These are phyloP conservation scores for Empidonax alnorum DNA, from an alignment of 2,113 vertebrate genomes.

Conservation along the genomic window DNA sequence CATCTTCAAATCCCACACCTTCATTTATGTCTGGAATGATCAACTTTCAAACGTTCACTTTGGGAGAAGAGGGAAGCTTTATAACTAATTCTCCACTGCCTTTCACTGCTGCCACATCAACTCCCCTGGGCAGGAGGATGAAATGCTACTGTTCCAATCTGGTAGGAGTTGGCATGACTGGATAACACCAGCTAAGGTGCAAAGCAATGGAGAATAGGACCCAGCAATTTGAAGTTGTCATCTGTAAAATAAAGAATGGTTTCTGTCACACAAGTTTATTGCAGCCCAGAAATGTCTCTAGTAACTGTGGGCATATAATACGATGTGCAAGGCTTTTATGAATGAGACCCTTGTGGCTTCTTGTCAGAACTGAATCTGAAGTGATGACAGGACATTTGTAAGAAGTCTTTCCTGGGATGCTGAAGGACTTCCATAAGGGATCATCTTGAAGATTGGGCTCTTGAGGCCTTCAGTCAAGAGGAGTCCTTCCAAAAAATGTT, in stretches of 20 bases:
- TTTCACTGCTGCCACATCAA: conserved; percentile 25
- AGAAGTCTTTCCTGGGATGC: conserved; percentile 47
- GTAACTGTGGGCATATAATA: conserved; percentile 57
- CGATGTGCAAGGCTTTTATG: conserved; percentile 64
- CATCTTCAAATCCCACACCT: neutral
- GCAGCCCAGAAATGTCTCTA: conserved; percentile 61
- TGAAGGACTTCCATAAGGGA: conserved; percentile 64
- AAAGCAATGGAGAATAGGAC: conserved; percentile 7
- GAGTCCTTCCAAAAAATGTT: conserved; percentile 56
- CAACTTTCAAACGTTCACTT: neutral
- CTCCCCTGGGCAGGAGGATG: conserved; percentile 13
- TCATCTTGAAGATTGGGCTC: conserved; percentile 48
- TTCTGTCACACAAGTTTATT: conserved; percentile 64
- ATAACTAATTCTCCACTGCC: conserved; percentile 31
- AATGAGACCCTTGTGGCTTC: conserved; percentile 68
- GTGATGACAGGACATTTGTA: conserved; percentile 69
- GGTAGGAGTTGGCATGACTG: neutral
- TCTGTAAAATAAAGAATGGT: conserved; percentile 51
- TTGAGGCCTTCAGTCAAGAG: conserved; percentile 25
- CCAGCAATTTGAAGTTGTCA: conserved; percentile 46
- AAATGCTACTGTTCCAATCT: neutral
- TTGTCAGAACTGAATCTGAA: conserved; percentile 72
- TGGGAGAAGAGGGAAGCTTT: neutral
- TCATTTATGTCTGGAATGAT: neutral
- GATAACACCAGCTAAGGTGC: neutral